Percentiles rank a stretch among this genome's conserved stretches.
Evolutionary conservation across 2,113 vertebrate genomes (phyloP).

Genomic region (Camelus bactrianus): DNA sequence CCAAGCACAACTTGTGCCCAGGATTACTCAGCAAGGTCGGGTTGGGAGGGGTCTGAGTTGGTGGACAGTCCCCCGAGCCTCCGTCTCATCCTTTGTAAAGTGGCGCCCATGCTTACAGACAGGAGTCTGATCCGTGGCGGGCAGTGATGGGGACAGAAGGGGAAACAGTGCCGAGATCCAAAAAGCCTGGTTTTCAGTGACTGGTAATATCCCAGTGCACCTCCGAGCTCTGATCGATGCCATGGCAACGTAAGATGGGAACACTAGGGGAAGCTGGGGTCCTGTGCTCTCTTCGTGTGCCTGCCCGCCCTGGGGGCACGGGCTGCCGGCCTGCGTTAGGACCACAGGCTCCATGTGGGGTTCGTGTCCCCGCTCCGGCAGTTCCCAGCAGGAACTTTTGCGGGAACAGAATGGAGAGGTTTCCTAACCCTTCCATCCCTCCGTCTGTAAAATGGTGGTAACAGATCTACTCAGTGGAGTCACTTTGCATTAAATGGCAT

Average conservation of each 20-base stretch:
- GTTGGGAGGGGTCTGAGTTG: neutral
- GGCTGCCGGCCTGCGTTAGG: neutral
- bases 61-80: neutral
- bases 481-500: no score
- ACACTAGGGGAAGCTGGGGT: neutral
- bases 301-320: neutral
- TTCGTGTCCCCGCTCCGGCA: neutral
- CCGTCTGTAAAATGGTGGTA: neutral
- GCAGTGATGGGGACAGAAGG: no score
- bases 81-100: neutral
- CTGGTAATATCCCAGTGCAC: accelerated
- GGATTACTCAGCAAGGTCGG: neutral
- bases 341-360: accelerated
- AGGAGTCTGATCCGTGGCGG: accelerated
- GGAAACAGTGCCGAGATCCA: neutral
- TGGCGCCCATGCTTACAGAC: neutral
- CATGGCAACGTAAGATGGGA: no score
- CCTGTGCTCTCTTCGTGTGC: no score
- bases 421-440: neutral
- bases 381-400: neutral
- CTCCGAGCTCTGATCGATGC: neutral
- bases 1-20: neutral
- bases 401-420: neutral
- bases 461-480: neutral
- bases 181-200: no score